Percentiles rank a stretch among this genome's conserved stretches.
These are phyloP conservation scores for Bombus haemorrhoidalis DNA, from an alignment of 1,140 invertebrate genomes.

Conservation along the genomic window DNA sequence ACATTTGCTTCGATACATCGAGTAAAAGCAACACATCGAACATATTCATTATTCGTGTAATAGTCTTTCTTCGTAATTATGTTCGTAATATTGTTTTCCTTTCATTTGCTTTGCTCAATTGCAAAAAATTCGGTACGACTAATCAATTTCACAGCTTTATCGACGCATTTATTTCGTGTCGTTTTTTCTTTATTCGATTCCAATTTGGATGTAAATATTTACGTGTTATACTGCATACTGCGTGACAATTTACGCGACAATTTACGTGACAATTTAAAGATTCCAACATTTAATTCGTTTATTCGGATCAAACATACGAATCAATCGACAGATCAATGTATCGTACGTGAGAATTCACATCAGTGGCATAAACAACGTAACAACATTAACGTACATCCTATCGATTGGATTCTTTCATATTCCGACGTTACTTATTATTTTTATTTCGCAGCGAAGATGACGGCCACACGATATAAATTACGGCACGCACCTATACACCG, in stretches of 20 bases:
- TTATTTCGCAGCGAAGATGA: constrained; percentile 44
- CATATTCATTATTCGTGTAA: neutral
- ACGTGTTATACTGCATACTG: too few relatives aligned
- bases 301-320: neutral
- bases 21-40: too few relatives aligned
- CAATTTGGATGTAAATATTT: too few relatives aligned
- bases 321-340: too few relatives aligned
- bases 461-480: constrained; percentile 61
- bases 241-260: too few relatives aligned
- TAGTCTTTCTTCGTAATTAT: neutral
- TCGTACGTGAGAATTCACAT: too few relatives aligned
- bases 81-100: neutral
- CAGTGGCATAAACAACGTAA: too few relatives aligned
- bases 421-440: constrained; percentile 49
- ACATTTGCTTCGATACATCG: neutral
- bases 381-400: too few relatives aligned
- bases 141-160: neutral
- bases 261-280: neutral
- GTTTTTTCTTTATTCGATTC: too few relatives aligned
- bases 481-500: constrained; percentile 28
- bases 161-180: too few relatives aligned
- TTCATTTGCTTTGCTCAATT: neutral
- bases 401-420: neutral
- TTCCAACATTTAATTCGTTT: neutral
- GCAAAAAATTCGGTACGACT: neutral